Evolutionary conservation across 2,113 vertebrate genomes (phyloP), one percentile per base, ranked within the genome.

Genomic region (Callocephalon fimbriatum): DNA sequence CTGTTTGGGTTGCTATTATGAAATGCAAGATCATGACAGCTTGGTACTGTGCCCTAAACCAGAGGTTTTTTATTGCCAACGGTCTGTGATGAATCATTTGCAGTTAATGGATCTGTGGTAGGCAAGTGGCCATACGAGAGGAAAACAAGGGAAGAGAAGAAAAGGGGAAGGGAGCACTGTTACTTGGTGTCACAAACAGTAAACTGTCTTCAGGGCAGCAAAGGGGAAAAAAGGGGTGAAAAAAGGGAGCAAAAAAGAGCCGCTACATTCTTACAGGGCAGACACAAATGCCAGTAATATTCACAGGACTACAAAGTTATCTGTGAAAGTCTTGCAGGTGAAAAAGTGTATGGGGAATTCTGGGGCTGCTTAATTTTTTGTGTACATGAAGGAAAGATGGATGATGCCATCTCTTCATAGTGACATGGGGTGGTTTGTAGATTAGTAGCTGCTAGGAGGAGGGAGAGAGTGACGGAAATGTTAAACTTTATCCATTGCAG

Each of bases 1-100:
- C 47, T 91, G 71, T 86, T 93, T 87, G 73, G 44, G 23, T 70
- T 91, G 53, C 31, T 22, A 0, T 95, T 71, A 61, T 56, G 91
- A 91, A 96, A 82, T 56, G 29, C 27, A 65, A 72, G 76, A 42
- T 76, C n/a, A 5, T 35, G 86, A 51, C 53, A 70, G 40, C 26
- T 91, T 74, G 65, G 23, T 59, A 35, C 35, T 17, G 44, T 78
- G 65, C 75, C 62, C 65, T 51, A 76, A 38, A 44, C 70, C 70
- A 54, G 38, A 23, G 37, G 31, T 71, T 68, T 51, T 90, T 81
- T 89, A 78, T 86, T 86, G 93, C 91, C 45, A 95, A 70, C 70
- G 37, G 87, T 72, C 74, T 90, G 9, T 19, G 73, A 53, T 97
- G 95, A 96, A 82, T 97, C 91, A 82, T 72, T 63, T 51, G 62